Evolutionary conservation across 2,797 vertebrate species (phyloP).

Genomic region (Bovichtus diacanthus): DNA sequence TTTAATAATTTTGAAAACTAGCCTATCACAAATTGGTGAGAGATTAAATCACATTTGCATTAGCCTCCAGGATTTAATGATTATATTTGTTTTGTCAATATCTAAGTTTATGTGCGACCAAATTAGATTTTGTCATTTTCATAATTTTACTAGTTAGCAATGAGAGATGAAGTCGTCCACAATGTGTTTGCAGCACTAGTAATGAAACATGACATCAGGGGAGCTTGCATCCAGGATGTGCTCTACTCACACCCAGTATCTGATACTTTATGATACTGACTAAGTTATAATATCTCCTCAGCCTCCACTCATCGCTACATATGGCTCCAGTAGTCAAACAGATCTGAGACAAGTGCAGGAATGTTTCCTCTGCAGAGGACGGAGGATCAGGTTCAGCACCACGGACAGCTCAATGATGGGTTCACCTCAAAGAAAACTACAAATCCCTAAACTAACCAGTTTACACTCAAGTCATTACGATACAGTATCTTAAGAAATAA

Average conservation of each 20-base stretch:
- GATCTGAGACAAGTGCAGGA: neutral
- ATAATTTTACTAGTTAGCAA: neutral
- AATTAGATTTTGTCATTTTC: neutral
- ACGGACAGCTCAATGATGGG: slow-evolving; percentile 68
- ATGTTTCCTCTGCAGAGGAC: slow-evolving; percentile 32
- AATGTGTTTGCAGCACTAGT: neutral
- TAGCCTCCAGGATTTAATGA: neutral
- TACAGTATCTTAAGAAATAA: neutral
- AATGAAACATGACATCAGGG: slow-evolving; percentile 1
- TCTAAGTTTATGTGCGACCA: neutral
- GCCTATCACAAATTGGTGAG: neutral
- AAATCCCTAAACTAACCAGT: neutral
- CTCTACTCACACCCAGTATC: slow-evolving; percentile 5
- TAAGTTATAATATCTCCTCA: neutral
- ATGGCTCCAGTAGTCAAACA: neutral
- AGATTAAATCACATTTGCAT: slow-evolving; percentile 20
- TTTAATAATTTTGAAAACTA: slow-evolving; percentile 5
- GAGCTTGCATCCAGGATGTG: neutral
- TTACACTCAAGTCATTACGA: neutral
- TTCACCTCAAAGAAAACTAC: slow-evolving; percentile 22
- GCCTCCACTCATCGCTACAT: neutral
- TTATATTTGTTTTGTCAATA: slow-evolving; percentile 4
- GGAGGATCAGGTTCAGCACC: slow-evolving; percentile 71
- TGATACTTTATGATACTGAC: slow-evolving; percentile 12
- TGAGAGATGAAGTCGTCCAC: neutral